Evolutionary conservation across 2,888 invertebrate genomes (phyloP), one percentile per base, ranked within the genome.

Genomic region (Chrysina gloriosa): DNA sequence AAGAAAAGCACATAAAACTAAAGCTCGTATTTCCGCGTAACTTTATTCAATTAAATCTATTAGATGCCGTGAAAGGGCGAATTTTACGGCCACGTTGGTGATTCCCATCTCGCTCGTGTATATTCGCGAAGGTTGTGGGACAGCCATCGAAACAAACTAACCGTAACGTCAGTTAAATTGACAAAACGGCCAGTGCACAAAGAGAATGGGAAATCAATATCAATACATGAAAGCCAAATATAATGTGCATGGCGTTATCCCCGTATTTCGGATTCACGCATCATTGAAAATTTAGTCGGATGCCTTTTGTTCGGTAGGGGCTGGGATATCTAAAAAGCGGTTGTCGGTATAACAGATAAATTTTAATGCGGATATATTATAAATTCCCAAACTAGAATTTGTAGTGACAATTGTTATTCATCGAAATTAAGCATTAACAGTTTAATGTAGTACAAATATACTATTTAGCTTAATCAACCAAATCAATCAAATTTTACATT

Each of bases 171-270:
- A 58, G 58, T 64, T 50, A 50, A 50, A 50, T 64, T 50, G 34
- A 50, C 48, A 50, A 50, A 48, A 36, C 36, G 64, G 36, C 36
- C 45, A 25, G 63, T 71, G 71, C 71, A 73, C 67, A 70, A 70
- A 70, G 70, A 67, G 69, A 76, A 77, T 71, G 73, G 71, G 69
- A 74, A 77, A 76, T 77, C 76, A 69, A 77, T 77, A 77, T 69
- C 74, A 76, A 74, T 74, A 74, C 75, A 76, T 76, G 74, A 75
- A 75, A 73, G 75, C 73, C 45, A 69, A 76, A 77, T 77, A 75
- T 77, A 77, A 76, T 75, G 67, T 67, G 75, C 69, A 68, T 69
- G 63, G 68, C 63, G 73, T 74, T 76, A 74, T 76, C 74, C 73
- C 65, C 67, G 74, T 74, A 39, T 58, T 58, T 58, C 72, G 72